Percentiles rank a stretch among this genome's conserved stretches.
These are phyloP conservation scores for Caenorhabditis parvicauda DNA, from an alignment of 2,888 invertebrate species.

Conservation along the genomic window DNA sequence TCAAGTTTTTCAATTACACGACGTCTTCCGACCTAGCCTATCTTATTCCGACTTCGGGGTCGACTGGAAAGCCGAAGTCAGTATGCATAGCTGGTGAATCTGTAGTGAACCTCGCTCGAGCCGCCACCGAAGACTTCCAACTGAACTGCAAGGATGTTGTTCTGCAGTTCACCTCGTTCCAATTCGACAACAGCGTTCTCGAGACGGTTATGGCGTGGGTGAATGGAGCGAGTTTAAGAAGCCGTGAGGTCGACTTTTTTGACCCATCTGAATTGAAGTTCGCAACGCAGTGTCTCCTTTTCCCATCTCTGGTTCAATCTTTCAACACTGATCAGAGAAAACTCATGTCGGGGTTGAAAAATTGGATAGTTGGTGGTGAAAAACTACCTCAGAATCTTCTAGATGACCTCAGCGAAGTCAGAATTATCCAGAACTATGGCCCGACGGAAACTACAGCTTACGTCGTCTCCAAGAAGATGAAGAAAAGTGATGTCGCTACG, in stretches of 20 bases:
- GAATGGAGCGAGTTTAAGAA: slow-evolving; percentile 23
- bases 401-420: slow-evolving; percentile 14
- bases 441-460: slow-evolving; percentile 57
- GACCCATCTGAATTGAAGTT: slow-evolving; percentile 15
- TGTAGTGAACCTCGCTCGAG: slow-evolving; percentile 35
- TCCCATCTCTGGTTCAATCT: slow-evolving; percentile 36
- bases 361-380: slow-evolving; percentile 57
- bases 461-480: slow-evolving; percentile 38
- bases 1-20: neutral
- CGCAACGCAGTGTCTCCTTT: slow-evolving; percentile 44
- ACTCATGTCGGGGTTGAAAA: slow-evolving; percentile 24
- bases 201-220: slow-evolving; percentile 44
- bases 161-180: slow-evolving; percentile 44
- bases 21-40: slow-evolving; percentile 40
- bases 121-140: slow-evolving; percentile 20
- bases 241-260: slow-evolving; percentile 20
- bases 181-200: slow-evolving; percentile 56
- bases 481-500: slow-evolving; percentile 31
- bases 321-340: slow-evolving; percentile 19
- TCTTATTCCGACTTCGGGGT: slow-evolving; percentile 59
- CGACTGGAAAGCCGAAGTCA: slow-evolving; percentile 56
- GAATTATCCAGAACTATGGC: slow-evolving; percentile 54
- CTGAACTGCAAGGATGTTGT: slow-evolving; percentile 9
- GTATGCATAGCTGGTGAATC: slow-evolving; percentile 37
- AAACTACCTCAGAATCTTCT: slow-evolving; percentile 36